A percentile compares a stretch with the other conserved stretches of the same genome.
Conservation (phyloP, 2,888 invertebrate genomes). For the Seira ritae region DNA sequence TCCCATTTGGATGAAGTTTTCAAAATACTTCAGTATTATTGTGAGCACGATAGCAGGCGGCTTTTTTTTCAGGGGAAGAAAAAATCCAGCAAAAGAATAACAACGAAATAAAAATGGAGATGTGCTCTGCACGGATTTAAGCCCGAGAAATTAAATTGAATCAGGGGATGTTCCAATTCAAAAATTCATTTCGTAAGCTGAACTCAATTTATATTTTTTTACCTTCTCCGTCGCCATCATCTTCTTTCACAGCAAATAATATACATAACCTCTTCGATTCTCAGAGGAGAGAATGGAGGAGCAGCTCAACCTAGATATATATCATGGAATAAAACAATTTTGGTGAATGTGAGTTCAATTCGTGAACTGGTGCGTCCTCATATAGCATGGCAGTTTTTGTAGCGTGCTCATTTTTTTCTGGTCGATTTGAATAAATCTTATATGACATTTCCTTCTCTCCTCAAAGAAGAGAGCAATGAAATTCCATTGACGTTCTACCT, state of each 20-base stretch:
- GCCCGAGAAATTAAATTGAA: neutral
- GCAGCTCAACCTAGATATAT: too few relatives aligned
- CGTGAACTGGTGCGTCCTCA: too few relatives aligned
- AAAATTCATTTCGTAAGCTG: neutral
- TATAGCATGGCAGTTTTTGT: neutral
- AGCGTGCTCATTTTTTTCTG: conserved; percentile 2
- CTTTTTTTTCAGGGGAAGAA: too few relatives aligned
- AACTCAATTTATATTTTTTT: neutral
- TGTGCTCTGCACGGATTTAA: neutral
- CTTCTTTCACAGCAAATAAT: too few relatives aligned
- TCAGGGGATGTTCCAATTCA: neutral
- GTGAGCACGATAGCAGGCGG: too few relatives aligned
- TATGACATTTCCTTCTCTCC: neutral
- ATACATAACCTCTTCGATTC: too few relatives aligned
- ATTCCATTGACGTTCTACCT: too few relatives aligned
- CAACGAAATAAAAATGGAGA: neutral
- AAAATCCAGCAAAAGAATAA: neutral
- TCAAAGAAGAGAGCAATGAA: neutral
- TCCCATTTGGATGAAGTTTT: neutral
- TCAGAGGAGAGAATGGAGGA: too few relatives aligned
- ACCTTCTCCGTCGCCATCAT: neutral
- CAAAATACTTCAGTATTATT: too few relatives aligned
- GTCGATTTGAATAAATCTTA: conserved; percentile 7
- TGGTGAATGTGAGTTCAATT: too few relatives aligned
- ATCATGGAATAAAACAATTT: too few relatives aligned